Conservation (phyloP, 2,797 vertebrate genomes). For the Clamator glandarius region DNA sequence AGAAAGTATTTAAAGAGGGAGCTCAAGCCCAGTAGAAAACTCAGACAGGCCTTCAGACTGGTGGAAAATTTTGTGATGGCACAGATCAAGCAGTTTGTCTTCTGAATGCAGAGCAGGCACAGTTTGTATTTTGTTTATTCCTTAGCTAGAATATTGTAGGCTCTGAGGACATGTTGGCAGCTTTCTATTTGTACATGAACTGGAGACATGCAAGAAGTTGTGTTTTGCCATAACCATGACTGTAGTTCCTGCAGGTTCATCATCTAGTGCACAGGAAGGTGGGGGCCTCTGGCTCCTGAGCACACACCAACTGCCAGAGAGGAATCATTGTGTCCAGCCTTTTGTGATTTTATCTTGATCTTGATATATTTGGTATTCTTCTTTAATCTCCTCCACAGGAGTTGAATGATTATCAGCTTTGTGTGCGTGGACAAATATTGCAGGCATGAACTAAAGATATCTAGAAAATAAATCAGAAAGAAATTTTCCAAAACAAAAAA, state of each 20-base stretch:
- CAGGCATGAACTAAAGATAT: not conserved
- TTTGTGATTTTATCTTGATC: not conserved
- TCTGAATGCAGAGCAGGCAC: not conserved
- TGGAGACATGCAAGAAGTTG: not conserved
- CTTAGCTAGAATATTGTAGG: not conserved
- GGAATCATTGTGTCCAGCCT: not conserved
- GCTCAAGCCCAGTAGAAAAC: not conserved
- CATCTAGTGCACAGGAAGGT: not conserved
- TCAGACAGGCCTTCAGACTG: not conserved
- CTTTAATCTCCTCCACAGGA: not conserved
- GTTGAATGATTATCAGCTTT: not conserved
- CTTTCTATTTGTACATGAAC: not conserved
- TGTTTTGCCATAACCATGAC: not conserved
- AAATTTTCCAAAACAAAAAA: fast-evolving
- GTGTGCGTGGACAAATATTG: not conserved
- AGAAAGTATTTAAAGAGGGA: not conserved
- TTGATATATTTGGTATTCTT: not conserved
- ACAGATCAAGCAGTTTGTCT: not conserved
- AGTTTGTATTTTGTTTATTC: not conserved
- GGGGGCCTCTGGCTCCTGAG: not conserved
- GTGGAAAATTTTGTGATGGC: not conserved
- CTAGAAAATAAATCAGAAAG: not conserved
- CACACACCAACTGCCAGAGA: not conserved
- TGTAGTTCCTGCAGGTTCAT: not conserved
- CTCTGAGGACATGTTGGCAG: not conserved